These are phyloP conservation scores for Carposina sasakii DNA, from an alignment of 1,140 invertebrate species.

Conservation along the genomic window DNA sequence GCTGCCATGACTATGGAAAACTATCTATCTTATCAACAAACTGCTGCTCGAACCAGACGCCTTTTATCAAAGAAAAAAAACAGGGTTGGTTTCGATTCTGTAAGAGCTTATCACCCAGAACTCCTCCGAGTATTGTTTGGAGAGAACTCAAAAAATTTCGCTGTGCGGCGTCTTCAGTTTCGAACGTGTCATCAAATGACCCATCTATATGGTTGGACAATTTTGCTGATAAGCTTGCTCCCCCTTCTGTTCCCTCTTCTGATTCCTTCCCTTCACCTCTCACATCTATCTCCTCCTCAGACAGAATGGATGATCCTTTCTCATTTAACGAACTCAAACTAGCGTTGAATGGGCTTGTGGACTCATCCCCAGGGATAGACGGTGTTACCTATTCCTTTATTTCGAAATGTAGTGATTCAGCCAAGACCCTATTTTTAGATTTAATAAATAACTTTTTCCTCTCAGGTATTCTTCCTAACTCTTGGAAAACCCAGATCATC, in stretches of 20 bases:
- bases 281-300: neutral
- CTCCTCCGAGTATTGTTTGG: conserved; percentile 1
- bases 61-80: neutral
- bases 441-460: neutral
- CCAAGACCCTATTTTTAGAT: neutral
- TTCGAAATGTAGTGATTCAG: neutral
- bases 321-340: neutral
- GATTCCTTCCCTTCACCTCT: neutral
- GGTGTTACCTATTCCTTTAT: conserved; percentile 12
- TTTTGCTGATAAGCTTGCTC: conserved; percentile 6
- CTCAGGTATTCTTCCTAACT: neutral
- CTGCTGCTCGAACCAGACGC: neutral
- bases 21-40: neutral
- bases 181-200: neutral
- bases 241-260: neutral
- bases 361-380: conserved; percentile 2
- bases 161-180: neutral
- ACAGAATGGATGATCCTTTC: neutral
- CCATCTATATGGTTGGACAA: neutral
- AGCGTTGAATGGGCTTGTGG: neutral
- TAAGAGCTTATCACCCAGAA: neutral
- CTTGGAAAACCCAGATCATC: conserved; percentile 4
- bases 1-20: neutral
- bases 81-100: conserved; percentile 7
- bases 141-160: conserved; percentile 5